Evolutionary conservation across 2,888 invertebrate species (phyloP), one percentile per base, ranked within the genome.

Genomic region (Scaptomyza flava): DNA sequence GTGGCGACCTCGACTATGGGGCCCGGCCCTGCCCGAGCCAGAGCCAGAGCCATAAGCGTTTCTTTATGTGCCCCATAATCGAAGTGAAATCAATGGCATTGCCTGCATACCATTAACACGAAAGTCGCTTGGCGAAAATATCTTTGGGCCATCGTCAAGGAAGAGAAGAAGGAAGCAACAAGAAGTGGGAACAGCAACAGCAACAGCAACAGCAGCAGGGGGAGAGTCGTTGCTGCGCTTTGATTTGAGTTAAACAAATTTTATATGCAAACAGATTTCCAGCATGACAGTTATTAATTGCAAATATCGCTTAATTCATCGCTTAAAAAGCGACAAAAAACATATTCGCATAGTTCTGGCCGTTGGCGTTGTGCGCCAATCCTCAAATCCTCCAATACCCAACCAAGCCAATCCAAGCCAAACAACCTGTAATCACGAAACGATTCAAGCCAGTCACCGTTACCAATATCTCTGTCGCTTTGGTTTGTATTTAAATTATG

Each of bases 271-370:
- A 76, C 83, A 85, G 87, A 87, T 87, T 84, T 88, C 82, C 82
- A 87, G 81, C 87, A 80, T 90, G 90, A 90, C 90, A 90, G 90
- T 89, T 90, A 90, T 90, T 90, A 90, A 90, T 90, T 90, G 90
- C 90, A 89, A 90, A 90, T 90, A 90, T 90, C 90, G 88, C 88
- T 89, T 88, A 89, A 90, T 89, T 90, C 90, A 90, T 90, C 90
- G 90, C 87, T 82, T 87, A 77, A 86, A 89, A 89, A 84, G 74
- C 89, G 87, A 89, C 89, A 89, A 41, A 41, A 41, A 41, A 41
- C 41, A 87, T 87, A 87, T 74, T 87, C 78, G 77, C 81, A 81
- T 78, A 85, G 83, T 85, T 84, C 61, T 41, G 38, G 38, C 38
- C 34, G 12, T 33, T 77, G 68, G 59, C 71, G 70, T 27, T 20